A percentile compares a stretch with the other conserved stretches of the same genome.
These are phyloP conservation scores for Benthosema pterotum DNA, from an alignment of 2,797 vertebrate genomes.

Conservation along the genomic window DNA sequence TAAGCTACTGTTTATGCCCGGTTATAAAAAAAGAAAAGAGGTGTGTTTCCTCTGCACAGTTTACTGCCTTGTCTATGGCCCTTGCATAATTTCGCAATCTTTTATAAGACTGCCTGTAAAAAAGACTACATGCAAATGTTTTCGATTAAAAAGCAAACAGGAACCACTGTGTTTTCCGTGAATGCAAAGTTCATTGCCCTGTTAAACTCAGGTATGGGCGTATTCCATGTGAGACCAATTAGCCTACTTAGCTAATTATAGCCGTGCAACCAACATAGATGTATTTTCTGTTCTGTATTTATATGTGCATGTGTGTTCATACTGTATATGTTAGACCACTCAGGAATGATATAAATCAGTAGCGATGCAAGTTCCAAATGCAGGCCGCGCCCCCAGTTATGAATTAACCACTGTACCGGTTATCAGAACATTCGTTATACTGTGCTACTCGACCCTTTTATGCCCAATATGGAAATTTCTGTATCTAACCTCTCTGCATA, in stretches of 20 bases:
- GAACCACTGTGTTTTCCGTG: conserved; percentile 55
- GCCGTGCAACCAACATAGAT: conserved; percentile 19
- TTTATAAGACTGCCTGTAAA: conserved; percentile 74
- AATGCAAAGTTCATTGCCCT: conserved; percentile 43
- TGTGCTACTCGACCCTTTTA: too few relatives aligned
- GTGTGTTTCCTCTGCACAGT: conserved; percentile 72
- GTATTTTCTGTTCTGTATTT: conserved; percentile 7
- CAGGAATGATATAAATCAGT: too few relatives aligned
- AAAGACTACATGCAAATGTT: conserved; percentile 76
- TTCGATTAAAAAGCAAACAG: conserved; percentile 74
- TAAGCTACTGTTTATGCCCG: conserved; percentile 84
- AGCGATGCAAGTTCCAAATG: too few relatives aligned
- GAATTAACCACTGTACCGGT: too few relatives aligned
- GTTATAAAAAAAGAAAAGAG: conserved; percentile 72
- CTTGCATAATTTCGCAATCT: conserved; percentile 55
- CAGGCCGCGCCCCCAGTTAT: too few relatives aligned
- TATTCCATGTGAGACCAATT: conserved; percentile 13
- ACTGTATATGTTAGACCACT: too few relatives aligned
- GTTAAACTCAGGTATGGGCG: conserved; percentile 41
- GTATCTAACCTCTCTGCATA: too few relatives aligned
- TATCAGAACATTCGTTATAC: too few relatives aligned
- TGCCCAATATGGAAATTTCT: too few relatives aligned
- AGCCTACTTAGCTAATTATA: conserved; percentile 3
- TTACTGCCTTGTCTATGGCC: conserved; percentile 63
- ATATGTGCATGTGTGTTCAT: too few relatives aligned